Percentiles rank a stretch among this genome's conserved stretches.
Evolutionary conservation across 2,888 invertebrate genomes (phyloP).

Genomic region (Lacanobia wlatinum): DNA sequence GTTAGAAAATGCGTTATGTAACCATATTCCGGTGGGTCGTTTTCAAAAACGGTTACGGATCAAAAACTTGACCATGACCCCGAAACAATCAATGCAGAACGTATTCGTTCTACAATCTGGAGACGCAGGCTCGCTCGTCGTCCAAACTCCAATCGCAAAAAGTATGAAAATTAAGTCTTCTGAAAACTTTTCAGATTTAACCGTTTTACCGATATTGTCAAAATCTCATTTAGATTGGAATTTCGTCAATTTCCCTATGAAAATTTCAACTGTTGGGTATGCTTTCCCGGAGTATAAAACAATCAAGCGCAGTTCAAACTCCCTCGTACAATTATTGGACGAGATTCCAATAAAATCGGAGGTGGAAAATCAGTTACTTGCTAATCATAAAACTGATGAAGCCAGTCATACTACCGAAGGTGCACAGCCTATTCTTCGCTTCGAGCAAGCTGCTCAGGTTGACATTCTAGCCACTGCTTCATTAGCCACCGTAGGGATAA

Average conservation of each 20-base stretch:
- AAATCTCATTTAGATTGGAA: conserved; percentile 74
- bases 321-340: conserved; percentile 53
- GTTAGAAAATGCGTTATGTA: conserved; percentile 75
- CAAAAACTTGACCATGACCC: conserved; percentile 80
- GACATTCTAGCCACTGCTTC: conserved; percentile 7
- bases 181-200: conserved; percentile 68
- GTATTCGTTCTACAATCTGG: conserved; percentile 79
- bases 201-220: conserved; percentile 69
- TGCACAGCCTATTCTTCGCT: conserved; percentile 20
- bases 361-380: neutral
- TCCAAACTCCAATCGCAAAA: conserved; percentile 74
- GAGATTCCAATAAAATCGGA: conserved; percentile 26
- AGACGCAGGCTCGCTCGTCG: conserved; percentile 76
- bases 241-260: conserved; percentile 76
- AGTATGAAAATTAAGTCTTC: conserved; percentile 63
- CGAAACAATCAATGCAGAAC: conserved; percentile 79
- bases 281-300: conserved; percentile 72
- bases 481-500: conserved; percentile 40
- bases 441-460: conserved; percentile 47
- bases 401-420: conserved; percentile 65
- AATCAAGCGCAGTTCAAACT: conserved; percentile 42
- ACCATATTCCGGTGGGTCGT: conserved; percentile 73
- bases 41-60: conserved; percentile 79
- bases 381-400: conserved; percentile 52
- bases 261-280: conserved; percentile 82